Percentiles rank a stretch among this genome's conserved stretches.
Evolutionary conservation across 2,113 vertebrate species (phyloP).

Genomic region (Eretmochelys imbricata): DNA sequence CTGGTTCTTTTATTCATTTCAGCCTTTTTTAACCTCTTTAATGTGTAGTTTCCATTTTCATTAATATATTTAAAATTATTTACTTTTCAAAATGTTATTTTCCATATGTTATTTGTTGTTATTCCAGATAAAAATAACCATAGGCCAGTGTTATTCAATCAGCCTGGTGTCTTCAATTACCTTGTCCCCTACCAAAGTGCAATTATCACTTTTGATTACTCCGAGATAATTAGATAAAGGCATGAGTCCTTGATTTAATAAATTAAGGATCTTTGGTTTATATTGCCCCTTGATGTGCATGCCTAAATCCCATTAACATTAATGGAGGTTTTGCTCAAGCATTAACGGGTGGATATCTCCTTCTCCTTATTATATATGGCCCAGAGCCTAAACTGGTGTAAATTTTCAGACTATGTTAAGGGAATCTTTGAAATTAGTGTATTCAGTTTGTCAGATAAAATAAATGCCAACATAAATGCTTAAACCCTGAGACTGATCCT

Average conservation of each 20-base stretch:
- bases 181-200: conserved; percentile 29
- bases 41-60: background rate
- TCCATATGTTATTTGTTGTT: background rate
- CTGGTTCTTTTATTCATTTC: background rate
- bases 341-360: background rate
- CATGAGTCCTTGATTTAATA: conserved; percentile 20
- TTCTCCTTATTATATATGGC: background rate
- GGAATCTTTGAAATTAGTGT: background rate
- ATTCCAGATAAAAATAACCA: conserved; percentile 37
- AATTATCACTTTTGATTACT: conserved; percentile 42
- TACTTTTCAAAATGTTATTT: conserved; percentile 17
- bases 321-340: background rate
- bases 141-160: background rate
- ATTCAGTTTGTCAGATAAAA: background rate
- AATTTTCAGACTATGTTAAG: background rate
- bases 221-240: conserved; percentile 47
- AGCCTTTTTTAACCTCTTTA: background rate
- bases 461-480: background rate
- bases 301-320: background rate
- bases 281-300: background rate
- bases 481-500: background rate
- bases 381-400: background rate
- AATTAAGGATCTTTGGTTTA: background rate
- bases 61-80: conserved; percentile 9
- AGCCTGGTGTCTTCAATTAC: background rate